Base-by-base conservation (phyloP, 2,797 vertebrate genomes). In the Phoeniculus purpureus region DNA sequence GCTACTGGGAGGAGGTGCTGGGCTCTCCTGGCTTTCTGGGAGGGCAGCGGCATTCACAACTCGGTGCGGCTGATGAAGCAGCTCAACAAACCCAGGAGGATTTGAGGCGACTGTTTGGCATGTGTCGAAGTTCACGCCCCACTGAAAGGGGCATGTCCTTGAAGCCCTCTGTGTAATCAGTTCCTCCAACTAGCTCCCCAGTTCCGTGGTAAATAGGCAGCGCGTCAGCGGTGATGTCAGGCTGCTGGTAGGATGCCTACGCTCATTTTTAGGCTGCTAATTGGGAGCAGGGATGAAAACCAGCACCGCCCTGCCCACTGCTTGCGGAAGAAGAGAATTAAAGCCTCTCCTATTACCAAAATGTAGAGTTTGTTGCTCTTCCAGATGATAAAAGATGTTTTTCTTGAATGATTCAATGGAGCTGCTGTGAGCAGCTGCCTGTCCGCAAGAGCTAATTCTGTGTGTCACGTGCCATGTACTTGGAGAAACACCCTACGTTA, bases 1-100 rank as follows among this genome's bases (percentile, higher is more conserved):
- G 89, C 77, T 95, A 73, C 87, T 85, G 68, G 77, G 86, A 92
- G n/a, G 45, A 83, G 55, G 29, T 29, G 29, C 40, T 58, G 81
- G 79, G 56, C 68, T 65, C 26, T 58, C 45, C 43, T 31, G 58
- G 56, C n/a, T 76, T n/a, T 79, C 50, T 40, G 50, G 70, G 84
- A 77, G 31, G 16, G 64, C 25, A 68, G 61, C 47, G 75, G 50
- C 72, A 59, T 48, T 88, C 32, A 54, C 87, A 75, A 6, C 21
- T 65, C 68, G 55, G 23, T 66, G 77, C 43, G 62, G 83, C 51
- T 66, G 16, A 43, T 26, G 19, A 50, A 55, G 56, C 37, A 76
- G 54, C 61, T 81, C 62, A 60, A 84, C 47, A 79, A 79, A 84
- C 27, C 65, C 71, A 68, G 67, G 29, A 79, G n/a, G 58, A 70